phyloP scores from a whole-genome alignment of 2,113 vertebrate species.

The Leptocoma aspasia region DNA sequence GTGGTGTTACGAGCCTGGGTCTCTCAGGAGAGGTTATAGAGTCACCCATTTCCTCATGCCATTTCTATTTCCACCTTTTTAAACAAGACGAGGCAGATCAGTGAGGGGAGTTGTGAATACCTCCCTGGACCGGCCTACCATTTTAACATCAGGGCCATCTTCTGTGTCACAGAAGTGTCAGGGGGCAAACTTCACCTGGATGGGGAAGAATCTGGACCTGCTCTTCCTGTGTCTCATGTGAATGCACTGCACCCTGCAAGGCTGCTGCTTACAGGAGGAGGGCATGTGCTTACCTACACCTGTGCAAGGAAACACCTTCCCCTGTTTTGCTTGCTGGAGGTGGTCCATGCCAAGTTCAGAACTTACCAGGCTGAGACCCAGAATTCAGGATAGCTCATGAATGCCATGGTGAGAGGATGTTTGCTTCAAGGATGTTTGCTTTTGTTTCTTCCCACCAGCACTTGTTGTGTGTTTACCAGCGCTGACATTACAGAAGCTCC shows the following conservation, averaged over 20 bases:
- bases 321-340: fast-evolving
- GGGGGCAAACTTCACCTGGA: not conserved
- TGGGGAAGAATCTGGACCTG: not conserved
- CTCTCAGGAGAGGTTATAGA: not conserved
- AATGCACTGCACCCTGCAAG: fast-evolving
- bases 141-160: not conserved
- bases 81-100: fast-evolving
- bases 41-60: not conserved
- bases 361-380: not conserved
- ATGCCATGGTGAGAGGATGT: not conserved
- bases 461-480: not conserved
- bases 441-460: not conserved
- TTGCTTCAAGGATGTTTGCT: not conserved
- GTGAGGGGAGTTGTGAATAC: not conserved
- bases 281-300: not conserved
- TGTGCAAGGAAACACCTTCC: not conserved
- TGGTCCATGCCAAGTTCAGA: not conserved
- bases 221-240: not conserved
- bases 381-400: not conserved
- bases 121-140: not conserved
- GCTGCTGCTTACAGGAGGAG: not conserved
- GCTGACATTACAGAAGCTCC: not conserved
- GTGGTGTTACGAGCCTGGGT: not conserved
- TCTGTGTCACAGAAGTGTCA: not conserved
- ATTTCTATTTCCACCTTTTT: not conserved